Percentiles rank a stretch among this genome's conserved stretches.
These are phyloP conservation scores for Haliclona indistincta DNA, from an alignment of 37 sponge, comb jelly and placozoan genomes.

Conservation along the genomic window DNA sequence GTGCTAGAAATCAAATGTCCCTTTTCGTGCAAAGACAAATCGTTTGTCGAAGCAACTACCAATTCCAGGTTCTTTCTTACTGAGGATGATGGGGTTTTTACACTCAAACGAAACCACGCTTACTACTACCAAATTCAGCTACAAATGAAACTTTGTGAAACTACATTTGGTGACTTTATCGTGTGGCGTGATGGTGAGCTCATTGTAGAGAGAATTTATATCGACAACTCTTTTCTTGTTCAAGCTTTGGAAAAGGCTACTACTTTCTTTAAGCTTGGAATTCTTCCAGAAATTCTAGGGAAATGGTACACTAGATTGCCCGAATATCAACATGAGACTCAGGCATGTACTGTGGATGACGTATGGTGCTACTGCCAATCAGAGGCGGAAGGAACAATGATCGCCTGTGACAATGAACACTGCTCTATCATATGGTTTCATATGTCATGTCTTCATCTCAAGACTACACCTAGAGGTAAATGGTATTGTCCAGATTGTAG, in stretches of 20 bases:
- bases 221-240: slow-evolving; percentile 12
- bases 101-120: slow-evolving; percentile 5
- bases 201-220: slow-evolving; percentile 23
- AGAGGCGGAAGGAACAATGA: slow-evolving; percentile 14
- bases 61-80: slow-evolving; percentile 20
- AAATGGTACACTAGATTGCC: slow-evolving; percentile 26
- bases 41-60: slow-evolving; percentile 14
- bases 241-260: slow-evolving; percentile 4
- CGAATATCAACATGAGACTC: too few species aligned
- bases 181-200: slow-evolving; percentile 31
- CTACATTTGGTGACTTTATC: slow-evolving; percentile 47
- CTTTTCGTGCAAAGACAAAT: slow-evolving; percentile 17
- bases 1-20: slow-evolving; percentile 65
- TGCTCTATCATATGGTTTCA: slow-evolving; percentile 35
- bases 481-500: slow-evolving; percentile 50
- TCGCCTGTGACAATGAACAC: slow-evolving; percentile 17
- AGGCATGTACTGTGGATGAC: too few species aligned
- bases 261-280: slow-evolving; percentile 28
- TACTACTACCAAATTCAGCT: slow-evolving; percentile 57
- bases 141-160: slow-evolving; percentile 37
- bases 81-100: neutral
- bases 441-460: slow-evolving; percentile 7
- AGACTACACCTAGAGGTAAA: slow-evolving; percentile 29
- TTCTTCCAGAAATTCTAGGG: slow-evolving; percentile 36
- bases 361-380: slow-evolving; percentile 11